phyloP scores from a whole-genome alignment of 2,113 vertebrate species.

The Suncus etruscus region DNA sequence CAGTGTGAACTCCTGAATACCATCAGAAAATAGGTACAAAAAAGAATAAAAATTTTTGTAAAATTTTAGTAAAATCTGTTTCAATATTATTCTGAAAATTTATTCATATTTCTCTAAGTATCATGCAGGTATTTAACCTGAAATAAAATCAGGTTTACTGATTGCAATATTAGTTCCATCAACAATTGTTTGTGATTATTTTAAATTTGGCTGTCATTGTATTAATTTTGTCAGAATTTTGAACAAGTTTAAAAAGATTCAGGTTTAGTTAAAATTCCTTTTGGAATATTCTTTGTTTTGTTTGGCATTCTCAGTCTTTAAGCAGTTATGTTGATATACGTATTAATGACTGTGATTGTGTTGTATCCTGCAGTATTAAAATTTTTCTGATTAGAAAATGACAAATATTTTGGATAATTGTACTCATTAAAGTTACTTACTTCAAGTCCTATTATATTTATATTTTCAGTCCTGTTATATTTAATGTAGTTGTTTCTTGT shows the following conservation, averaged over 20 bases:
- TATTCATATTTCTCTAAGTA: neutral
- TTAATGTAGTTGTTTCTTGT: neutral
- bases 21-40: neutral
- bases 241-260: conserved; percentile 15
- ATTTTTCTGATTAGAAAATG: conserved; percentile 25
- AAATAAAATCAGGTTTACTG: conserved; percentile 54
- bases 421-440: neutral
- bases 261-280: neutral
- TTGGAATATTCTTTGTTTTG: neutral
- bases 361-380: neutral
- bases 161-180: conserved; percentile 15
- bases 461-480: neutral
- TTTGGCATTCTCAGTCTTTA: conserved; percentile 15
- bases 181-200: conserved; percentile 9
- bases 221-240: conserved; percentile 30
- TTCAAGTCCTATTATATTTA: too few relatives aligned
- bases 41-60: neutral
- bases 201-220: conserved; percentile 56
- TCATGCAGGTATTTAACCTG: neutral
- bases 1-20: neutral
- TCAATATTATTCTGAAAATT: conserved; percentile 23
- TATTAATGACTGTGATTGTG: conserved; percentile 5
- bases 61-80: conserved; percentile 1
- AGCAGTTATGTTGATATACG: neutral
- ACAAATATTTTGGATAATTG: conserved; percentile 10